These are phyloP conservation scores for Leptobrachium leishanense DNA, from an alignment of 2,113 vertebrate species.

Conservation along the genomic window DNA sequence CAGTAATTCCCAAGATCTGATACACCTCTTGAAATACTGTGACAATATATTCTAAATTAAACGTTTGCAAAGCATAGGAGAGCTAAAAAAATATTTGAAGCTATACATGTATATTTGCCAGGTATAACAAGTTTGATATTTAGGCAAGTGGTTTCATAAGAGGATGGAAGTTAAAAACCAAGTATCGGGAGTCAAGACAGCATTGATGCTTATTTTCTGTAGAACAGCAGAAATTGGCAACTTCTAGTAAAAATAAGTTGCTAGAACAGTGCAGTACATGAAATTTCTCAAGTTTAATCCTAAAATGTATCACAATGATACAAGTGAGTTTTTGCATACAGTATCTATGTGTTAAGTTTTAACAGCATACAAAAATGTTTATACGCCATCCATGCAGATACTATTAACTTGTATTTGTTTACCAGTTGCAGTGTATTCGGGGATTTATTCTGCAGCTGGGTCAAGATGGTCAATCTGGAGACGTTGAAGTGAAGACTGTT, in stretches of 20 bases:
- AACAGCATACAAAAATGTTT: too few species aligned
- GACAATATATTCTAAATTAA: slow-evolving; percentile 8
- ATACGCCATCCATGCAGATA: too few species aligned
- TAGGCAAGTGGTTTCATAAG: background rate
- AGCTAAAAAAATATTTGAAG: background rate
- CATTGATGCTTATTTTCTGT: background rate
- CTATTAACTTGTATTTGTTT: too few species aligned
- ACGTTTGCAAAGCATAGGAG: background rate
- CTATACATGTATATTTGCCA: background rate
- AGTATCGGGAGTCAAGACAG: background rate
- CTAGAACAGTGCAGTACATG: too few species aligned
- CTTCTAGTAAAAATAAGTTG: background rate
- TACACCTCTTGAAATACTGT: slow-evolving; percentile 14
- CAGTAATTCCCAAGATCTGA: slow-evolving; percentile 49
- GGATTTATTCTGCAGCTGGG: too few species aligned
- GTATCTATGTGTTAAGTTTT: too few species aligned
- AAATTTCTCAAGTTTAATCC: too few species aligned
- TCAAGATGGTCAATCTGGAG: too few species aligned
- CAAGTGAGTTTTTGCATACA: too few species aligned
- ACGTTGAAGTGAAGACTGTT: too few species aligned
- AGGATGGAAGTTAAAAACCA: background rate
- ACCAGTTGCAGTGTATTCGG: too few species aligned
- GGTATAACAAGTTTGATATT: background rate
- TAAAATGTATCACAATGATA: too few species aligned
- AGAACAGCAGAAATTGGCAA: background rate